Evolutionary conservation across 2,797 vertebrate species (phyloP), one percentile per base, ranked within the genome.

Genomic region (Acipenser transmontanus): DNA sequence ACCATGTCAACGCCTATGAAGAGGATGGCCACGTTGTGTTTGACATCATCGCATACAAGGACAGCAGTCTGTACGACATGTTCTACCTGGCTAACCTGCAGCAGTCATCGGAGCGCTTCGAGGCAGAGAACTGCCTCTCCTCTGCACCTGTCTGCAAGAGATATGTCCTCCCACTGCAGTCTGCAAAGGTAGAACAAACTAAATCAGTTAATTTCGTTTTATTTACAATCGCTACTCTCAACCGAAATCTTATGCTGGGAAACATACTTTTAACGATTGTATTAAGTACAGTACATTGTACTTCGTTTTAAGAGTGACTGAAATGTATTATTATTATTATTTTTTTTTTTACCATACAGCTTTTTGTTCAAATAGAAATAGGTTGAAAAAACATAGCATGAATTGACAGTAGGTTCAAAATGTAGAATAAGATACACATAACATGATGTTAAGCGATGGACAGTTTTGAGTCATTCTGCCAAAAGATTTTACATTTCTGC

Each of bases 1-100:
- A 99, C 73, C 97, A 98, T n/a, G 62, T 97, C 69, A 98, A 97
- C 0, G 94, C 96, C 47, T 96, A 92, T 1, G 95, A 98, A 82
- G 91, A 90, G 0, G 84, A 91, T 0, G 82, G 74, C n/a, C 92
- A 94, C 49, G 50, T 98, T 47, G 69, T 98, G 56, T 90, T 95
- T 10, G 96, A 98, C 57, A 57, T 97, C 12, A 84, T 98, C 63
- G 62, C 82, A 62, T 95, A 98, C 17, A 13, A 79, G 59, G 90
- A 98, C 81, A 80, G 74, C 52, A 91, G 89, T 57, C 85, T 98
- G 8, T 97, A 97, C 65, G 71, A 96, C 1, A 89, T 93, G 88
- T 98, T 99, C 84, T 97, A 97, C 76, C 71, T 97, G 65, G 75
- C 87, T 64, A 94, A 91, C 78, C 59, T 98, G 72, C 78, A 1